Evolutionary conservation across 2,888 invertebrate genomes (phyloP).

Genomic region (Mesochorus sp.): DNA sequence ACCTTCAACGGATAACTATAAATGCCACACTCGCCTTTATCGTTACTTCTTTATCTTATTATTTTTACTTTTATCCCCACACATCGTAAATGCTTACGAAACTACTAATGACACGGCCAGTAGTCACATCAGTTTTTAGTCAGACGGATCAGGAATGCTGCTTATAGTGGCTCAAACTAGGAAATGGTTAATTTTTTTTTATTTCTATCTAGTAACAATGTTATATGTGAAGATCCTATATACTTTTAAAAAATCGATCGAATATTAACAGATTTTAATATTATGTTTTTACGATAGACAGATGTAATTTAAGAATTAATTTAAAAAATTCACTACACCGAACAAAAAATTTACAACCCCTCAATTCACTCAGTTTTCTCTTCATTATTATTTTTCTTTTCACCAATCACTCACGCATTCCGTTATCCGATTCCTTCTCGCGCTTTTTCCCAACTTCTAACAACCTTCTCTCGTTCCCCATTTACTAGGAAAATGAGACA

Average conservation of each 20-base stretch:
- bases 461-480: constrained; percentile 10
- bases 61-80: constrained; percentile 2
- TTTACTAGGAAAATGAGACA: constrained; percentile 22
- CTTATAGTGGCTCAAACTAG: not conserved
- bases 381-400: not conserved
- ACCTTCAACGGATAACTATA: not conserved
- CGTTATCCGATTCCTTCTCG: not conserved
- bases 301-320: not conserved
- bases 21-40: constrained; percentile 4
- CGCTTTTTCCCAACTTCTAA: not conserved
- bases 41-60: constrained; percentile 15
- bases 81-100: not conserved
- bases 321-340: not conserved
- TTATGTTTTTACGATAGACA: not conserved
- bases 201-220: too few species aligned
- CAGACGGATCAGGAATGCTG: not conserved
- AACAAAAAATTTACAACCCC: not conserved
- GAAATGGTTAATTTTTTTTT: not conserved
- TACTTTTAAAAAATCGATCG: not conserved
- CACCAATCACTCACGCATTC: not conserved
- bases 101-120: not conserved
- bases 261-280: too few species aligned
- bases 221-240: too few species aligned
- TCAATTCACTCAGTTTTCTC: not conserved
- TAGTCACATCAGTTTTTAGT: constrained; percentile 12